Evolutionary conservation across 2,888 invertebrate genomes (phyloP).

Genomic region (Drosophila paramelanica): DNA sequence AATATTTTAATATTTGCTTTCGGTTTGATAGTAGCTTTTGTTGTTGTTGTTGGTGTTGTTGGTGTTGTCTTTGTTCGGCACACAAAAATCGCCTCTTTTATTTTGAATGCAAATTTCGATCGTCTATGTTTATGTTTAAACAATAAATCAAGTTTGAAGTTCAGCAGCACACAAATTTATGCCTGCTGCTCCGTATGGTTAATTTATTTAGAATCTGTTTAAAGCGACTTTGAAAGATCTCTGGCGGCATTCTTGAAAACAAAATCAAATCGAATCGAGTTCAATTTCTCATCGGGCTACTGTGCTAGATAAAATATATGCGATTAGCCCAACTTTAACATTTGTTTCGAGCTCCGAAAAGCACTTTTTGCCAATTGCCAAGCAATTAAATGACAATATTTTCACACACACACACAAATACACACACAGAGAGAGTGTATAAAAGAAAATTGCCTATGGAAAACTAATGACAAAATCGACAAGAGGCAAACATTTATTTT

Average conservation of each 20-base stretch:
- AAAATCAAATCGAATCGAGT: constrained; percentile 22
- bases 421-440: neutral
- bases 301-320: constrained; percentile 30
- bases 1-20: constrained; percentile 62
- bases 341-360: constrained; percentile 16
- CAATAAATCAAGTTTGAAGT: constrained; percentile 65
- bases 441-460: constrained; percentile 22
- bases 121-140: constrained; percentile 39
- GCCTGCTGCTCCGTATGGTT: constrained; percentile 40
- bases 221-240: constrained; percentile 60
- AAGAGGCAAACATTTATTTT: constrained; percentile 66
- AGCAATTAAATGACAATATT: constrained; percentile 76
- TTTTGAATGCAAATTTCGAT: constrained; percentile 53
- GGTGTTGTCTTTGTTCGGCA: constrained; percentile 28
- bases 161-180: constrained; percentile 41
- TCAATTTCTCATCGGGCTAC: constrained; percentile 50
- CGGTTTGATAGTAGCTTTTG: constrained; percentile 3
- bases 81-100: constrained; percentile 53
- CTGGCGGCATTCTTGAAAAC: constrained; percentile 51
- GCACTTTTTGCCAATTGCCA: constrained; percentile 54
- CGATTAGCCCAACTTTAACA: neutral
- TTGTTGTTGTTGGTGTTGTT: constrained; percentile 10
- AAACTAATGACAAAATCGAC: constrained; percentile 53
- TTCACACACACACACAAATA: constrained; percentile 38
- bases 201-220: constrained; percentile 47